Evolutionary conservation across 2,888 invertebrate species (phyloP), one percentile per base, ranked within the genome.

Genomic region (Apodemia mormo): DNA sequence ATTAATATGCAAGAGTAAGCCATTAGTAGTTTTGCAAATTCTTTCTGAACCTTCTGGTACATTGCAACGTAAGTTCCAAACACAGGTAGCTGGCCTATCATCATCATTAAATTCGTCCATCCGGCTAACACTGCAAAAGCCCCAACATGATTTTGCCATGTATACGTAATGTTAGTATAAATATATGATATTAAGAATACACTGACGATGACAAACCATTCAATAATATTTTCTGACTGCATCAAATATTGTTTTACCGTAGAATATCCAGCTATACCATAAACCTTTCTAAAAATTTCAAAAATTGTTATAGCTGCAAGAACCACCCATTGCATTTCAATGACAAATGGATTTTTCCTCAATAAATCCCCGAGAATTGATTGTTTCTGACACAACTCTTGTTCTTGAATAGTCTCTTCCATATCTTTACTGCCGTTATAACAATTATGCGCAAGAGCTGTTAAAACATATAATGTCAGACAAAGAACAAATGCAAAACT

Each of bases 41-140:
- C 97, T 66, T 96, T 97, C 82, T 97, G 97, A 0, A 97, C 97
- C 85, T 96, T 96, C 1, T 97, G 97, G 78, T 97, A 97, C 97
- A 97, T 97, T 0, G 97, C 97, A 4, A 98, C 97, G 81, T 98
- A 98, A 0, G 97, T 96, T 29, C 97, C 98, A 81, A 98, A 97
- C 67, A 97, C 95, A 0, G 98, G 98, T 56, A 98, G 89, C 79
- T 98, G 97, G 0, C 98, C 98, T 71, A 98, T 96, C 96, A 97
- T 97, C 84, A 97, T 92, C 97, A 97, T 97, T n/a, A 97, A 91
- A 85, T 97, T 97, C 6, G 97, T 96, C 97, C 97, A 97, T 6
- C 97, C 97, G 61, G 97, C 95, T 5, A 97, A 94, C 0, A 97
- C 97, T 0, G 97, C 97, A 81, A 97, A 96, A 0, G 97, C 97